Evolutionary conservation across 2,888 invertebrate species (phyloP).

Genomic region (Pachycephus smyrnensis): DNA sequence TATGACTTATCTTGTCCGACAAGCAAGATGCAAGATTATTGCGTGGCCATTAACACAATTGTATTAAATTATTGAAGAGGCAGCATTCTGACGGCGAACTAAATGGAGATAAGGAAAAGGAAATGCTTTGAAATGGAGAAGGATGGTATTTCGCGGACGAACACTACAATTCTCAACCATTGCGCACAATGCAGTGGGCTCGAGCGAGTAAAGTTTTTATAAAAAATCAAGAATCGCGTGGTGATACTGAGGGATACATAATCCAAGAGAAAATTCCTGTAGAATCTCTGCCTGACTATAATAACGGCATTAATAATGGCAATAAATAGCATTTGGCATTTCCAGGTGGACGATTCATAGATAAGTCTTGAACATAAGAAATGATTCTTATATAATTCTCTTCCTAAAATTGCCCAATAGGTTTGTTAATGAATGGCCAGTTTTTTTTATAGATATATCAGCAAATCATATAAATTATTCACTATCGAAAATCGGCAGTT

Average conservation of each 20-base stretch:
- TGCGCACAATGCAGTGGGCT: slow-evolving; percentile 13
- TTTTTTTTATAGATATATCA: neutral
- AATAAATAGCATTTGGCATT: too few species aligned
- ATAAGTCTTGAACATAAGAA: neutral
- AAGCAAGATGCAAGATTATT: neutral
- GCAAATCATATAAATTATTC: neutral
- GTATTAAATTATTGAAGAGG: slow-evolving; percentile 39
- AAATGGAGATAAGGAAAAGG: slow-evolving; percentile 14
- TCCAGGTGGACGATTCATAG: neutral
- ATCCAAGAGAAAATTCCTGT: neutral
- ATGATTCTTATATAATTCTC: too few species aligned
- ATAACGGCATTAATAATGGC: too few species aligned
- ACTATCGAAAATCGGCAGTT: neutral
- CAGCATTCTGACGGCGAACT: slow-evolving; percentile 19
- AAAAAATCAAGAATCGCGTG: slow-evolving; percentile 10
- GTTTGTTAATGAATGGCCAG: too few species aligned
- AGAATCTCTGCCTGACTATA: too few species aligned
- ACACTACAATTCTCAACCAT: slow-evolving; percentile 17
- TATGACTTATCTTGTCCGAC: neutral
- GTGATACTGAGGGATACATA: neutral
- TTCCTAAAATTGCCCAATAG: too few species aligned
- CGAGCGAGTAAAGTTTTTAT: neutral
- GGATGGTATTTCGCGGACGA: slow-evolving; percentile 26
- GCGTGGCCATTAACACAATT: slow-evolving; percentile 23
- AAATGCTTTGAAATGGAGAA: slow-evolving; percentile 14